These are phyloP conservation scores for Misgurnus anguillicaudatus DNA, from an alignment of 2,113 vertebrate species.

Conservation along the genomic window DNA sequence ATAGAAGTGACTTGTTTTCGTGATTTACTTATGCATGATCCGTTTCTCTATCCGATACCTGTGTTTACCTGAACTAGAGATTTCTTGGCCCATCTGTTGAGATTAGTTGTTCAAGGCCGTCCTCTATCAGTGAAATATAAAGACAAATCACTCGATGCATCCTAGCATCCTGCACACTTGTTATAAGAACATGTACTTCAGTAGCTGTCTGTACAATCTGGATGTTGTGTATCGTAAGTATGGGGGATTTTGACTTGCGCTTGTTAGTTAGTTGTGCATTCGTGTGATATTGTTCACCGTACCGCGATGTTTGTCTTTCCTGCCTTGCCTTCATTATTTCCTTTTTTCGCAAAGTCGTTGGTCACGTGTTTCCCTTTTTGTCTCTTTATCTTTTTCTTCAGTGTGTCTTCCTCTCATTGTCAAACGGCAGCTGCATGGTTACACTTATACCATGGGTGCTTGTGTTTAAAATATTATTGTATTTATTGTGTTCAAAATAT, in stretches of 20 bases:
- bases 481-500: neutral
- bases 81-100: constrained; percentile 71
- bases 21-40: neutral
- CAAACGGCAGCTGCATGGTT: neutral
- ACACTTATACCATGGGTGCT: no score
- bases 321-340: neutral
- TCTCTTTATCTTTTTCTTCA: constrained; percentile 9
- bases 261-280: neutral
- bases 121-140: constrained; percentile 66
- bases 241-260: neutral
- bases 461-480: no score
- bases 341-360: neutral
- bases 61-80: constrained; percentile 76
- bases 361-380: constrained; percentile 29
- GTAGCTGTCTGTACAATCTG: constrained; percentile 68
- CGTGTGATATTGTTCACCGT: neutral
- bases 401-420: constrained; percentile 12
- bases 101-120: constrained; percentile 78
- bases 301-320: neutral
- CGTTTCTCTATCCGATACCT: constrained; percentile 63
- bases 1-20: neutral
- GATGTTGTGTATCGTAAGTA: constrained; percentile 71
- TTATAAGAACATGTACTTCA: constrained; percentile 67
- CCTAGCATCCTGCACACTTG: neutral
- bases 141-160: constrained; percentile 43